These are phyloP conservation scores for Caenorhabditis wallacei DNA, from an alignment of 2,888 invertebrate species.

Conservation along the genomic window DNA sequence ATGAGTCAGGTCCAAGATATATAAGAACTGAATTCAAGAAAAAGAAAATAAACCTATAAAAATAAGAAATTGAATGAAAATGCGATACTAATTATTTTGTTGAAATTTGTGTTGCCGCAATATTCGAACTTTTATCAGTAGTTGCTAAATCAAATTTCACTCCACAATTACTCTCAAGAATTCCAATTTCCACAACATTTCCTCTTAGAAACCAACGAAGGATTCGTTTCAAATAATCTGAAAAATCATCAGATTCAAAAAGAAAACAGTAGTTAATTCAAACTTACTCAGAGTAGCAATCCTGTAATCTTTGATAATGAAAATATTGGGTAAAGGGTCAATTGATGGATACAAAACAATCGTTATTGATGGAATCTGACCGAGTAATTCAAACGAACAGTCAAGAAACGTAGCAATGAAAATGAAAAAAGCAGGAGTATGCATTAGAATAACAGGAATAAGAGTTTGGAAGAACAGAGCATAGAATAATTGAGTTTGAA, in stretches of 20 bases:
- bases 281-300: conserved; percentile 13
- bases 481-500: conserved; percentile 34
- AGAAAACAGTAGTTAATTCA: no score
- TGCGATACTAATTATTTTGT: no score
- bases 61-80: no score
- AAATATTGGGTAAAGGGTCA: conserved; percentile 42
- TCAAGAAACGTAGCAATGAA: not conserved
- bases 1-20: no score
- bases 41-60: no score
- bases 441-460: conserved; percentile 22
- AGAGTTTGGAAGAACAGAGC: conserved; percentile 30
- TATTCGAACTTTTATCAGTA: no score
- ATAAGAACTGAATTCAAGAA: no score
- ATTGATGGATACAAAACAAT: conserved; percentile 30
- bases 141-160: not conserved
- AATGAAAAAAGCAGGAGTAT: conserved; percentile 21
- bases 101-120: no score
- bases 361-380: conserved; percentile 5
- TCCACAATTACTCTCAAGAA: not conserved
- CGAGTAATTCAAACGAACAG: conserved; percentile 7
- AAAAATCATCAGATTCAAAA: no score
- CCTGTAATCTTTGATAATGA: conserved; percentile 29
- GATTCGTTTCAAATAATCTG: conserved; percentile 1
- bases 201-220: no score
- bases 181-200: not conserved